These are phyloP conservation scores for Regulus satrapa DNA, from an alignment of 2,113 vertebrate genomes.

Conservation along the genomic window DNA sequence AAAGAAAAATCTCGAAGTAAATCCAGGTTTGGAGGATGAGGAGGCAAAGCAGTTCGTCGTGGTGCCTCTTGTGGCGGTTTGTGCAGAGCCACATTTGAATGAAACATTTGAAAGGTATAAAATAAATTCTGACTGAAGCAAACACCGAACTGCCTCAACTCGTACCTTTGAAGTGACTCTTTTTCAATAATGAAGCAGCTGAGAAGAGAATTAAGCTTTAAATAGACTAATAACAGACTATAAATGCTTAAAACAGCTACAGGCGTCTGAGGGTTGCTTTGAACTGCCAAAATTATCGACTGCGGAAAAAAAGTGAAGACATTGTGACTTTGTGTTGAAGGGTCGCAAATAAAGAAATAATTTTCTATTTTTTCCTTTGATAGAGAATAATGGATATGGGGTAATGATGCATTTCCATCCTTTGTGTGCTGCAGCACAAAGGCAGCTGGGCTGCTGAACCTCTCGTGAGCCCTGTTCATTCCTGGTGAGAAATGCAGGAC, in stretches of 20 bases:
- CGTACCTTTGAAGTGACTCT: neutral
- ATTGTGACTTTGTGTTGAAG: neutral
- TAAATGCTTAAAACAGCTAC: neutral
- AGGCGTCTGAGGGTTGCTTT: neutral
- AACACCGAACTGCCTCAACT: neutral
- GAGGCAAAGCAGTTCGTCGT: neutral
- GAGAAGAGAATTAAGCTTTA: neutral
- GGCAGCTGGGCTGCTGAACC: rapidly evolving
- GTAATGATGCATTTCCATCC: rapidly evolving
- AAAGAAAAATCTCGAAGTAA: neutral
- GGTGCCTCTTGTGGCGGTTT: neutral
- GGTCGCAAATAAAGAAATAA: neutral
- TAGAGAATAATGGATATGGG: too few species aligned
- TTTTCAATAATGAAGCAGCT: neutral
- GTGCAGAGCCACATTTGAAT: neutral
- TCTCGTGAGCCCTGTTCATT: rapidly evolving
- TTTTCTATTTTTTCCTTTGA: neutral
- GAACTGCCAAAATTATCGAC: neutral
- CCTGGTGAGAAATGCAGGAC: rapidly evolving
- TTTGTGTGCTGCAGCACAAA: too few species aligned
- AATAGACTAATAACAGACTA: neutral
- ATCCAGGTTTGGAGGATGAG: neutral
- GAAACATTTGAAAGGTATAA: neutral
- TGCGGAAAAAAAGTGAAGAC: neutral
- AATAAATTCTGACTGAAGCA: neutral